Percentiles rank a stretch among this genome's conserved stretches.
These are phyloP conservation scores for Ennomos quercinarius DNA, from an alignment of 2,888 invertebrate species.

Conservation along the genomic window DNA sequence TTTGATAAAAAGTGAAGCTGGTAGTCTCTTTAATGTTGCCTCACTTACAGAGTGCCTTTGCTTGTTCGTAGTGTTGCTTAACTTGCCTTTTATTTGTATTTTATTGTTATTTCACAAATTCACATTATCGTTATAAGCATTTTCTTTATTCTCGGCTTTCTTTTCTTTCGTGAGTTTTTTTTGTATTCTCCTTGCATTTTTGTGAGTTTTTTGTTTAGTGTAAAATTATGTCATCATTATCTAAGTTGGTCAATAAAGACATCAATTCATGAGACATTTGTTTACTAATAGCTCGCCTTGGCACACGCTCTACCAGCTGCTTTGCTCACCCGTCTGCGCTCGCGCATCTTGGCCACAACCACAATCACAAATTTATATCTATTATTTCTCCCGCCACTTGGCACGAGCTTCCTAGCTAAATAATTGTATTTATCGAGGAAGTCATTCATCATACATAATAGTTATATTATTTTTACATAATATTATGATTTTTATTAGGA, in stretches of 20 bases:
- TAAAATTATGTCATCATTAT: neutral
- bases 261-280: slow-evolving; percentile 40
- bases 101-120: no score
- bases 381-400: neutral
- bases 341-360: slow-evolving; percentile 19
- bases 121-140: no score
- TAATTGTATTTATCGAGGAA: slow-evolving; percentile 19
- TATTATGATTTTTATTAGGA: no score
- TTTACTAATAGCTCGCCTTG: slow-evolving; percentile 49
- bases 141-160: no score
- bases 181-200: no score
- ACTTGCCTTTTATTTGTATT: no score
- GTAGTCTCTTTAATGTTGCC: no score
- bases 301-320: slow-evolving; percentile 46
- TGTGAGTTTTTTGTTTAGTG: no score
- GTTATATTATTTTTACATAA: neutral
- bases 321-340: slow-evolving; percentile 9
- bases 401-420: slow-evolving; percentile 14
- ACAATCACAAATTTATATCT: no score
- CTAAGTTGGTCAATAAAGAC: slow-evolving; percentile 31
- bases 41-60: no score
- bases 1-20: neutral
- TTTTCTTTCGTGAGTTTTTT: no score
- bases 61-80: no score
- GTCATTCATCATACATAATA: slow-evolving; percentile 7